Evolutionary conservation across 2,888 invertebrate genomes (phyloP).

Genomic region (Luperina nickerlii): DNA sequence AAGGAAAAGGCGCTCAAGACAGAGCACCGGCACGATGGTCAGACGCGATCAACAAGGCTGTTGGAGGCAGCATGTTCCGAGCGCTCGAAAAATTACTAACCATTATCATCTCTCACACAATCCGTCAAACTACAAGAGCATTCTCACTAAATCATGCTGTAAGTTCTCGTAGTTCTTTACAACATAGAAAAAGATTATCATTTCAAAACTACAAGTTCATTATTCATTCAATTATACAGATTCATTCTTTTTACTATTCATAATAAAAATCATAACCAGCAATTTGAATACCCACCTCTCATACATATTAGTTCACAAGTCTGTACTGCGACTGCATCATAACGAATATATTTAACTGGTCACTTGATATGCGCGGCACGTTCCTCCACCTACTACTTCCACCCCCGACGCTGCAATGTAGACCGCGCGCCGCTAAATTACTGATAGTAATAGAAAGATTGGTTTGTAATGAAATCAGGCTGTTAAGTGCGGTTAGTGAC

Average conservation of each 20-base stretch:
- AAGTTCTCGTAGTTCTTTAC: background rate
- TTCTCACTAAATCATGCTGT: background rate
- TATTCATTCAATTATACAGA: background rate
- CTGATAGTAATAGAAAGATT: slow-evolving; percentile 56
- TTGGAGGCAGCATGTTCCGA: no score
- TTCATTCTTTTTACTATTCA: background rate
- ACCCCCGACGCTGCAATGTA: slow-evolving; percentile 23
- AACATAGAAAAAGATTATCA: background rate
- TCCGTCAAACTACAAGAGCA: background rate
- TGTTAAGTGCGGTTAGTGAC: slow-evolving; percentile 20
- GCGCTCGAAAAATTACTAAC: background rate
- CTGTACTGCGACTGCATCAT: slow-evolving; percentile 49
- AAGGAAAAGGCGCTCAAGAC: no score
- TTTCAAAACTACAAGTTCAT: background rate
- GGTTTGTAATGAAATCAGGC: slow-evolving; percentile 45
- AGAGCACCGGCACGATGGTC: no score
- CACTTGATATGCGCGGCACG: slow-evolving; percentile 47
- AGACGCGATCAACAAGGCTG: no score
- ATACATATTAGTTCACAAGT: slow-evolving; percentile 50
- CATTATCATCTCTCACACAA: background rate
- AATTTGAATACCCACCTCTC: slow-evolving; percentile 29
- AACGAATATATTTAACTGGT: slow-evolving; percentile 59
- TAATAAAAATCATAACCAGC: slow-evolving; percentile 34
- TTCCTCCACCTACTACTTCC: slow-evolving; percentile 29
- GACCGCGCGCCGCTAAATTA: slow-evolving; percentile 40